Base-by-base conservation (phyloP, 2,888 invertebrate species). In the Therioaphis trifolii region DNA sequence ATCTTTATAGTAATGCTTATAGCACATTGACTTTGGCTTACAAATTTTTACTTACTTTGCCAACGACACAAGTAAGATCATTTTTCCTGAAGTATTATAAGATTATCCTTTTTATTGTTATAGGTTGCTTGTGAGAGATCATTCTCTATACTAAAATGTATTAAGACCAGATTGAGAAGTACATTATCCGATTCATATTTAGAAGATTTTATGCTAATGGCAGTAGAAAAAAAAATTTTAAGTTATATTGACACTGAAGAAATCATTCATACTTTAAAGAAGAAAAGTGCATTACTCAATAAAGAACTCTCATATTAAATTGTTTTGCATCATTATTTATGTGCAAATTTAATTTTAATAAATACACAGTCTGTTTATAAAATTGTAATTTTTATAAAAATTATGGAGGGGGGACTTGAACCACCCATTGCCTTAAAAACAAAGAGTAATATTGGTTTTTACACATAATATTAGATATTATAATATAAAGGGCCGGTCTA, bases 21-120 rank as follows among this genome's bases (percentile, higher is more conserved):
- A 27, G 61, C 61, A 61, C 61, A 61, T 46, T 46, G 46, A 4
- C 46, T 46, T 46, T 46, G 46, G 4, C 61, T 61, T 61, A 61
- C 61, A 61, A 27, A 61, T 61, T 27, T 61, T 61, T 61, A 61
- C 27, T 61, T 61, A 27, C 27, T 61, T 61, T 61, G 61, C 27
- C 61, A 61, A 61, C 61, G 61, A 61, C 15, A 61, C 61, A 27
- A 61, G 61, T 61, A 61, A 29, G 15, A 61, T 61, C 12, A 27
- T 61, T 61, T 61, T 27, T 27, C 27, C 27, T 61, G 15, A 27
- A 61, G 15, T 35, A 35, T 35, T 29, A 63, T 63, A 35, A 63
- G 5, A 35, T 29, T 66, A 35, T 11, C 14, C 24, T 24, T 24
- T 58, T 29, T 2, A 43, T 63, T 63, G 9, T 63, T 63, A 29